Conservation (phyloP, 2,888 invertebrate species). For the Megamerina dolium region DNA sequence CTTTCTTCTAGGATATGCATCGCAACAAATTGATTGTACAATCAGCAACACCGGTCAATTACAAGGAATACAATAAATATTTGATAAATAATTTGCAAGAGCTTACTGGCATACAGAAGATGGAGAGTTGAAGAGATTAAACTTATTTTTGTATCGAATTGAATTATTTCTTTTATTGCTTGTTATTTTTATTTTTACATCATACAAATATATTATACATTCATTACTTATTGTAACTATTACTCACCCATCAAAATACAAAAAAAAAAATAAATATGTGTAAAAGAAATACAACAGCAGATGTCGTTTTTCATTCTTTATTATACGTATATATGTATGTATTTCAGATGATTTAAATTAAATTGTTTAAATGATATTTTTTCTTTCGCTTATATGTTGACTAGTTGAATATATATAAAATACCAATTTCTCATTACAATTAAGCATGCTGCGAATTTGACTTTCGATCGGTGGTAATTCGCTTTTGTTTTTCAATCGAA, state of each 20-base stretch:
- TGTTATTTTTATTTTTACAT: slow-evolving; percentile 4
- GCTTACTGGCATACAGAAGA: slow-evolving; percentile 50
- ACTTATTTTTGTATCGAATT: slow-evolving; percentile 8
- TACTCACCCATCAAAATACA: no score
- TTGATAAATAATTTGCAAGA: slow-evolving; percentile 66
- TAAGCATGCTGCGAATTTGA: no score
- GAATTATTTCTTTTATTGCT: slow-evolving; percentile 8
- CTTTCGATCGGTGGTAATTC: no score
- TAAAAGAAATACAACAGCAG: no score
- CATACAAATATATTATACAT: background rate
- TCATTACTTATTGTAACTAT: no score
- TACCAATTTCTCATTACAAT: no score
- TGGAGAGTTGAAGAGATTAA: no score
- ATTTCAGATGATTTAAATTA: slow-evolving; percentile 10
- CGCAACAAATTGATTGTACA: slow-evolving; percentile 71
- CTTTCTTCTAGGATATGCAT: slow-evolving; percentile 32
- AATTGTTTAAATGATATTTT: background rate
- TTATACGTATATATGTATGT: slow-evolving; percentile 4
- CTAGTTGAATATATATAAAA: slow-evolving; percentile 4
- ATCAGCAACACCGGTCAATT: slow-evolving; percentile 65
- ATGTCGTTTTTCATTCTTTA: no score
- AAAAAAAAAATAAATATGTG: no score
- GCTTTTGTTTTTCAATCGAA: no score
- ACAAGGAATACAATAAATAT: slow-evolving; percentile 67
- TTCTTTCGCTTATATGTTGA: slow-evolving; percentile 8